These are phyloP conservation scores for Diarsia mendica DNA, from an alignment of 2,888 invertebrate species.

Conservation along the genomic window DNA sequence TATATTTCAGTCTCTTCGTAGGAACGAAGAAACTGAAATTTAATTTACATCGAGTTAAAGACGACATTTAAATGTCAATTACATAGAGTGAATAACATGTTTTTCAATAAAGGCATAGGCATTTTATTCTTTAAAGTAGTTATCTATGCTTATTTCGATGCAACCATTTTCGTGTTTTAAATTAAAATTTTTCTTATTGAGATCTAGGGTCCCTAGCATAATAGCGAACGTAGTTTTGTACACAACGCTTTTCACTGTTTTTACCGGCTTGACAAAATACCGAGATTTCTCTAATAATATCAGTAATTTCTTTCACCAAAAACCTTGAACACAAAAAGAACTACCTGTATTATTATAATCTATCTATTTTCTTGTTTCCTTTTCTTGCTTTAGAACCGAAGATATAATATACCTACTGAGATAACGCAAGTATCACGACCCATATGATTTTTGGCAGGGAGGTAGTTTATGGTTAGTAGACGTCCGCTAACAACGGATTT, in stretches of 20 bases:
- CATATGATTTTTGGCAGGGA: no score
- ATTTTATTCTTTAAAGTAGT: not conserved
- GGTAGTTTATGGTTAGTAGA: no score
- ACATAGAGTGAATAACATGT: constrained; percentile 44
- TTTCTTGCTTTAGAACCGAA: not conserved
- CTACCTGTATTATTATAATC: not conserved
- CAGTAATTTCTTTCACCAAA: not conserved
- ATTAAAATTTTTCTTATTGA: not conserved
- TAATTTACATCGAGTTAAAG: constrained; percentile 35
- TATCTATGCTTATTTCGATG: not conserved
- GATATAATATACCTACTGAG: no score
- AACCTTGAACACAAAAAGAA: not conserved
- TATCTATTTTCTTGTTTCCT: not conserved
- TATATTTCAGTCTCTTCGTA: no score
- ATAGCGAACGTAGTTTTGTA: no score
- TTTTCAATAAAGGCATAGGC: not conserved
- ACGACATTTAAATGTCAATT: constrained; percentile 36
- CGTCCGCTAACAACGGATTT: no score
- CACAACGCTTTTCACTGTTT: no score
- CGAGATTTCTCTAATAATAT: no score
- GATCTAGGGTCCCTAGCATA: not conserved
- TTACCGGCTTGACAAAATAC: no score
- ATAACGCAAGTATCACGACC: no score
- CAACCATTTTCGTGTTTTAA: not conserved
- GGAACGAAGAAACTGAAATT: not conserved